These are phyloP conservation scores for Trichogramma pretiosum DNA, from an alignment of 1,140 invertebrate genomes.

Conservation along the genomic window DNA sequence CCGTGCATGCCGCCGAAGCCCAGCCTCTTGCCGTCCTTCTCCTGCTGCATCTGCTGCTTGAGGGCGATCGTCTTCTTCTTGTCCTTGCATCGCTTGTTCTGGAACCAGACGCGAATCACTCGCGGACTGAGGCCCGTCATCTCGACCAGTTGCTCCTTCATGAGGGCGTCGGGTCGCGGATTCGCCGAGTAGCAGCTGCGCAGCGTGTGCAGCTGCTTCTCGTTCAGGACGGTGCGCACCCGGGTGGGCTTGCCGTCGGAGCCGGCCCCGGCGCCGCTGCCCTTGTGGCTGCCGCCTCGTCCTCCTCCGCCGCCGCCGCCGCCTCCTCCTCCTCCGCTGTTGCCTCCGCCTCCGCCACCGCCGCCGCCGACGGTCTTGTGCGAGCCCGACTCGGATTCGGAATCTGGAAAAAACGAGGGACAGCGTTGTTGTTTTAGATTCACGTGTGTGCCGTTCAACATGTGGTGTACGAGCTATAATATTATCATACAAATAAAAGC, in stretches of 20 bases:
- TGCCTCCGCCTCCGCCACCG: slow-evolving; percentile 45
- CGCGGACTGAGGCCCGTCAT: slow-evolving; percentile 93
- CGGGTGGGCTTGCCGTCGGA: slow-evolving; percentile 91
- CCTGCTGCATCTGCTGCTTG: slow-evolving; percentile 93
- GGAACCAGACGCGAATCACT: slow-evolving; percentile 97
- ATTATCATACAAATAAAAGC: no score
- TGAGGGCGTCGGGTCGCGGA: slow-evolving; percentile 93
- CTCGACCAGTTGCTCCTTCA: slow-evolving; percentile 99
- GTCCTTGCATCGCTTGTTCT: slow-evolving; percentile 99
- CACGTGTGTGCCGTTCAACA: no score
- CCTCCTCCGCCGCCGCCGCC: slow-evolving; percentile 76
- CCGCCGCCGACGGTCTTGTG: slow-evolving; percentile 59
- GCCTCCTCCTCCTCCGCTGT: slow-evolving; percentile 51
- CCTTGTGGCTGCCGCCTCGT: slow-evolving; percentile 86
- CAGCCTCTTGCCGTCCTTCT: slow-evolving; percentile 92
- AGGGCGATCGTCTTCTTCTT: slow-evolving; percentile 95
- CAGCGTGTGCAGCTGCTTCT: slow-evolving; percentile 95
- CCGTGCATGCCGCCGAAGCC: slow-evolving; percentile 88
- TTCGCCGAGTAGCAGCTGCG: slow-evolving; percentile 93
- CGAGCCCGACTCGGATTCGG: slow-evolving; percentile 73
- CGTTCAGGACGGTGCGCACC: slow-evolving; percentile 94
- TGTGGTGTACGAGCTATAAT: no score
- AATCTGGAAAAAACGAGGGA: slow-evolving; percentile 53
- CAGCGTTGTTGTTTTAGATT: neutral
- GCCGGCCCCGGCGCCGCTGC: slow-evolving; percentile 53